phyloP scores from a whole-genome alignment of 1,140 invertebrate species.

The Heliconius congener region DNA sequence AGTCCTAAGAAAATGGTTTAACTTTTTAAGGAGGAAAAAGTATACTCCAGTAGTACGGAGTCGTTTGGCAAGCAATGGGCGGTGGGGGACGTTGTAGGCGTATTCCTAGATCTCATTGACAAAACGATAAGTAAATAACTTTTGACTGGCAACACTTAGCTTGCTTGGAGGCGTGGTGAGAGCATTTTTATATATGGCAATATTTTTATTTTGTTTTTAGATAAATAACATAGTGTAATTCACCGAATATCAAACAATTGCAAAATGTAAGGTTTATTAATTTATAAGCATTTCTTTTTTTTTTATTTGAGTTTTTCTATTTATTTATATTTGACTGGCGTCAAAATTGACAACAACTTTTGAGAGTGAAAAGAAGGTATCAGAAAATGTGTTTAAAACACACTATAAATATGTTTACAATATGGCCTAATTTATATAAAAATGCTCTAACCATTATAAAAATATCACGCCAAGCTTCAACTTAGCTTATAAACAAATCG shows the following conservation, averaged over 20 bases:
- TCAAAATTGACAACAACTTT: too few species aligned
- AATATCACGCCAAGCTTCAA: conserved; percentile 41
- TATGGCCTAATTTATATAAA: conserved; percentile 17
- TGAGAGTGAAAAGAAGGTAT: too few species aligned
- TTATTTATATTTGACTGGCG: too few species aligned
- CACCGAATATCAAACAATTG: too few species aligned
- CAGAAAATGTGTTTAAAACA: too few species aligned
- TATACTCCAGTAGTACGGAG: conserved; percentile 92
- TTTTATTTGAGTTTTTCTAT: too few species aligned
- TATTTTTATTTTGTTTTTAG: not conserved
- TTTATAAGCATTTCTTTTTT: too few species aligned
- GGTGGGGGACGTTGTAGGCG: conserved; percentile 95
- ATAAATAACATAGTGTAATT: too few species aligned
- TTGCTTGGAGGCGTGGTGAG: conserved; percentile 56
- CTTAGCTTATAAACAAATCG: conserved; percentile 34
- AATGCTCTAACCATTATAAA: conserved; percentile 51
- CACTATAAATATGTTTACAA: not conserved
- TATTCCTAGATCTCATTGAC: conserved; percentile 97
- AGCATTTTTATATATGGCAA: conserved; percentile 49
- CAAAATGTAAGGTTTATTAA: too few species aligned
- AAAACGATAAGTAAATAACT: conserved; percentile 93
- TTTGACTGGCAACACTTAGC: conserved; percentile 50
- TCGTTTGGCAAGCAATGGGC: conserved; percentile 97
- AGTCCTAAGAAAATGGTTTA: conserved; percentile 13
- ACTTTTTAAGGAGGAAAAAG: conserved; percentile 92